These are phyloP conservation scores for Morus bassanus DNA, from an alignment of 2,797 vertebrate genomes.

Conservation along the genomic window DNA sequence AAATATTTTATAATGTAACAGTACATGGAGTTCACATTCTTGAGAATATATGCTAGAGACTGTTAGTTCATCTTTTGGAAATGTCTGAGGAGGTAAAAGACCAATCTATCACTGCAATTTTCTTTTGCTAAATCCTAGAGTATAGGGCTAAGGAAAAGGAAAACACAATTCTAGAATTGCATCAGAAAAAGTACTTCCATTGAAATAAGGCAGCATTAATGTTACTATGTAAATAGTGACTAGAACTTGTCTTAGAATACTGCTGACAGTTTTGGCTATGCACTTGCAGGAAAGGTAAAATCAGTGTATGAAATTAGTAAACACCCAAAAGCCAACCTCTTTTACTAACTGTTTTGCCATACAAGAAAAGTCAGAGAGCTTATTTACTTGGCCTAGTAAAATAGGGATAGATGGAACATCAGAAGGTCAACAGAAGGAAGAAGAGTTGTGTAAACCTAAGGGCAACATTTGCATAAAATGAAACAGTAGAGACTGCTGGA, in stretches of 20 bases:
- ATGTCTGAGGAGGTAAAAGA: neutral
- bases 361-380: neutral
- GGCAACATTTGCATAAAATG: neutral
- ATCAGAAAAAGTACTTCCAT: neutral
- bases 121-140: neutral
- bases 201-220: neutral
- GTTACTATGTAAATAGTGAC: neutral
- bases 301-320: neutral
- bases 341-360: neutral
- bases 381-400: neutral
- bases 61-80: neutral
- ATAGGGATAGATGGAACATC: neutral
- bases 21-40: neutral
- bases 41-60: neutral
- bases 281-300: neutral
- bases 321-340: neutral
- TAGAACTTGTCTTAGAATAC: neutral
- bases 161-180: neutral
- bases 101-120: neutral
- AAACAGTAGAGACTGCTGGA: neutral
- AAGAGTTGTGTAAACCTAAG: neutral
- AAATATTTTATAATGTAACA: neutral
- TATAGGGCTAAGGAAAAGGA: neutral
- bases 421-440: neutral
- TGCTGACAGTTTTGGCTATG: neutral